Percentiles rank a stretch among this genome's conserved stretches.
phyloP scores from a whole-genome alignment of 1,140 invertebrate species.

The Zaprionus davidi region DNA sequence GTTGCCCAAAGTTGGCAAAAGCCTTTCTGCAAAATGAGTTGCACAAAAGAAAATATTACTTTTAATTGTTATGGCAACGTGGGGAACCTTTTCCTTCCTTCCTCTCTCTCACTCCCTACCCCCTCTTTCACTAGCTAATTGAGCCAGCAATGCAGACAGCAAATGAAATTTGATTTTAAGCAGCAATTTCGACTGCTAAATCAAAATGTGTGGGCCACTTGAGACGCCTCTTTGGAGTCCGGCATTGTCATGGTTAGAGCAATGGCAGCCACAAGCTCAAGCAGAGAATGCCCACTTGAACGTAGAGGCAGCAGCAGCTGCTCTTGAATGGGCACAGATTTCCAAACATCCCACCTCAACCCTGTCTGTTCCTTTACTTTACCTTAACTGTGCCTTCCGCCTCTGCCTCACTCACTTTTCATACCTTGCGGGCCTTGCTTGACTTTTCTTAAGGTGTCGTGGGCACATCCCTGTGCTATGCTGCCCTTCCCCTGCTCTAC shows the following conservation, averaged over 20 bases:
- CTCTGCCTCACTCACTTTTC: no score
- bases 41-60: slow-evolving; percentile 1
- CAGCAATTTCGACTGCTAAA: neutral
- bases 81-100: neutral
- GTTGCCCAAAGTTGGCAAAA: neutral
- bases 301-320: neutral
- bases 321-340: neutral
- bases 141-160: slow-evolving; percentile 1
- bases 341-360: neutral
- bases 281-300: neutral
- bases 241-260: neutral
- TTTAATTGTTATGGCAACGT: neutral
- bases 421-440: no score
- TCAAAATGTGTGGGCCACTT: neutral
- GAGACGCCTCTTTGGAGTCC: neutral
- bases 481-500: no score
- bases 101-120: neutral
- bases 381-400: no score
- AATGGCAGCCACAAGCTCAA: neutral
- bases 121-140: neutral
- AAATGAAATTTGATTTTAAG: neutral
- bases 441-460: no score
- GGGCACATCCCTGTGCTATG: no score
- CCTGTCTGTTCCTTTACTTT: neutral
- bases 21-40: neutral